These are phyloP conservation scores for Automeris io DNA, from an alignment of 2,888 invertebrate genomes.

Conservation along the genomic window DNA sequence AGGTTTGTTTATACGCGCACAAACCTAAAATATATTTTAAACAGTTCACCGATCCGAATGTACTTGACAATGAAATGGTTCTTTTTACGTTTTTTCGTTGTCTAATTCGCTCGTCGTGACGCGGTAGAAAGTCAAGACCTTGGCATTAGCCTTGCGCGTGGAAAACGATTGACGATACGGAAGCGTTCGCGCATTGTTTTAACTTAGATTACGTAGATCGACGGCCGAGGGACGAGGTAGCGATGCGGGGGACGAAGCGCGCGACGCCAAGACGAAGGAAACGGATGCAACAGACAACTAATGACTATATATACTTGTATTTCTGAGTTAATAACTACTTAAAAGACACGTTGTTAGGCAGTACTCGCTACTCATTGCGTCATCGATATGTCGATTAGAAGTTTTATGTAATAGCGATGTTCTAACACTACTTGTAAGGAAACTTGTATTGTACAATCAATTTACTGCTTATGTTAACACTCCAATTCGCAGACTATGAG, in stretches of 20 bases:
- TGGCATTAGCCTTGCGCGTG: conserved; percentile 71
- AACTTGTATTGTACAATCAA: too few species aligned
- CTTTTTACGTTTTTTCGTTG: background rate
- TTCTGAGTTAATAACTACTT: conserved; percentile 21
- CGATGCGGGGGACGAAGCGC: conserved; percentile 13
- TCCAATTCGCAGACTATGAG: too few species aligned
- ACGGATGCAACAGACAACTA: conserved; percentile 36
- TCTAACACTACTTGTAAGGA: background rate
- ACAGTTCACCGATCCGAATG: background rate
- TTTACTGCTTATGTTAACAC: too few species aligned
- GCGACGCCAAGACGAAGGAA: conserved; percentile 23
- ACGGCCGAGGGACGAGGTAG: conserved; percentile 14
- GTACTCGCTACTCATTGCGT: conserved; percentile 7
- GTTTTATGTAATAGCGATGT: conserved; percentile 3
- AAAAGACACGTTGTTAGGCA: conserved; percentile 16
- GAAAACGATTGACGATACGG: conserved; percentile 64
- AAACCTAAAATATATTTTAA: too few species aligned
- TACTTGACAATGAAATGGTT: conserved; percentile 1
- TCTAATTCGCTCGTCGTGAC: conserved; percentile 13
- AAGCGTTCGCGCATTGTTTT: conserved; percentile 62
- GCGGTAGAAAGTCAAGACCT: conserved; percentile 66
- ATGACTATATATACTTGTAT: conserved; percentile 21
- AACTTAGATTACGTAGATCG: conserved; percentile 44
- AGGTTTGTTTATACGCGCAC: too few species aligned
- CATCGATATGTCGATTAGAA: too few species aligned